Evolutionary conservation across 1,140 invertebrate genomes (phyloP).

Genomic region (Papilio glaucus): DNA sequence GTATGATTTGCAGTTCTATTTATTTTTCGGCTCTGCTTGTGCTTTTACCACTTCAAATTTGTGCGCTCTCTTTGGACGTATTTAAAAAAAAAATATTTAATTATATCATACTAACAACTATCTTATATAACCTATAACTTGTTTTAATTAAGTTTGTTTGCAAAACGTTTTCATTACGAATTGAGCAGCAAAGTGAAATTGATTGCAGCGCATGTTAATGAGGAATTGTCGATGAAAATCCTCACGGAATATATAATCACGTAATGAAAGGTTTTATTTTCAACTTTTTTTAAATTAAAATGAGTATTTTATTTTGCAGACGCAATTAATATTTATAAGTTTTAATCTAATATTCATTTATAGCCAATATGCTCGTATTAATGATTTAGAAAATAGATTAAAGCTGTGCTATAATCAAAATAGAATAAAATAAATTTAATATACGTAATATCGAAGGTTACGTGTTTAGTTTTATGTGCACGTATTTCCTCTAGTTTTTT

Average conservation of each 20-base stretch:
- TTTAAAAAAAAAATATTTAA: too few relatives aligned
- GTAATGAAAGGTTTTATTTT: constrained; percentile 27
- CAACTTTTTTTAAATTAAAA: neutral
- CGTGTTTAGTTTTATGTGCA: too few relatives aligned
- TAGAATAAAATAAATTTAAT: too few relatives aligned
- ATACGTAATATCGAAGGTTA: too few relatives aligned
- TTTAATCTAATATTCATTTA: neutral
- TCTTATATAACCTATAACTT: neutral
- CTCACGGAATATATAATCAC: constrained; percentile 26
- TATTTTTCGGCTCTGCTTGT: too few relatives aligned
- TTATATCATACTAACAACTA: neutral
- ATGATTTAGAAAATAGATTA: too few relatives aligned
- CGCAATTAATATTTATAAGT: neutral
- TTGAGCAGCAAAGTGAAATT: constrained; percentile 28
- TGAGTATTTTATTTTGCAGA: neutral
- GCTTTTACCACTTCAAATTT: too few relatives aligned
- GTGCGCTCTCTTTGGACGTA: too few relatives aligned
- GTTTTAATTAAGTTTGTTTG: constrained; percentile 30
- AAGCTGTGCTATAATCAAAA: too few relatives aligned
- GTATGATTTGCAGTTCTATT: too few relatives aligned
- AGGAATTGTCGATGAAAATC: constrained; percentile 34
- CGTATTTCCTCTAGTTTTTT: too few relatives aligned
- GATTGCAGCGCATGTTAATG: constrained; percentile 33
- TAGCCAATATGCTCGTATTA: neutral
- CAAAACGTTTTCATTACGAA: constrained; percentile 26